Conservation (phyloP, 1,140 invertebrate species). For the Anastrepha ludens region DNA sequence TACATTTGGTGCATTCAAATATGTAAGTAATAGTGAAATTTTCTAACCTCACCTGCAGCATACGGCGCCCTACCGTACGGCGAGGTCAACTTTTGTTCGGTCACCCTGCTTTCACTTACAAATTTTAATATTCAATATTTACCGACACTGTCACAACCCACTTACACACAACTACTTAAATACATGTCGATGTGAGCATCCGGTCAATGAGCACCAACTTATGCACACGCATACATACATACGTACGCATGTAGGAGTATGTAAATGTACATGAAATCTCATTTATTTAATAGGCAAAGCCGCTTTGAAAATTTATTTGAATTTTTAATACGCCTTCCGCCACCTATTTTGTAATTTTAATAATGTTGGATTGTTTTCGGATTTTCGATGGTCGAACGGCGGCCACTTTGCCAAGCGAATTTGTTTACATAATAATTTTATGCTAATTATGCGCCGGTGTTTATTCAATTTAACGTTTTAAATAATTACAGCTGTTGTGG, state of each 20-base stretch:
- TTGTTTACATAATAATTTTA: slow-evolving; percentile 46
- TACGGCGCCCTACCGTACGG: neutral
- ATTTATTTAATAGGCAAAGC: slow-evolving; percentile 17
- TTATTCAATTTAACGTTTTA: slow-evolving; percentile 38
- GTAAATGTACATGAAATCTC: neutral
- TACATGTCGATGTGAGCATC: neutral
- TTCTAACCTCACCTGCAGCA: neutral
- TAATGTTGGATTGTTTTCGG: slow-evolving; percentile 37
- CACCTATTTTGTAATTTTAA: slow-evolving; percentile 43
- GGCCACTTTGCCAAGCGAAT: neutral
- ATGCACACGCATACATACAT: neutral
- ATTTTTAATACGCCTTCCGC: slow-evolving; percentile 33
- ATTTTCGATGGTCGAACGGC: slow-evolving; percentile 22
- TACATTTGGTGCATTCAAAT: neutral
- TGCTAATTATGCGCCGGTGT: slow-evolving; percentile 40
- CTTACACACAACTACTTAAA: neutral
- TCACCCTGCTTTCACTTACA: neutral
- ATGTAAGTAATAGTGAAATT: neutral
- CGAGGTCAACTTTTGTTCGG: slow-evolving; percentile 21
- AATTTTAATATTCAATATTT: slow-evolving; percentile 21
- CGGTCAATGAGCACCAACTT: neutral
- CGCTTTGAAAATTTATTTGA: slow-evolving; percentile 24
- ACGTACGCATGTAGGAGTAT: neutral
- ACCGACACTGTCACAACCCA: neutral
- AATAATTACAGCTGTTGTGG: slow-evolving; percentile 45